Evolutionary conservation across 2,888 invertebrate genomes (phyloP), one percentile per base, ranked within the genome.

Genomic region (Pyrrhosoma nymphula): DNA sequence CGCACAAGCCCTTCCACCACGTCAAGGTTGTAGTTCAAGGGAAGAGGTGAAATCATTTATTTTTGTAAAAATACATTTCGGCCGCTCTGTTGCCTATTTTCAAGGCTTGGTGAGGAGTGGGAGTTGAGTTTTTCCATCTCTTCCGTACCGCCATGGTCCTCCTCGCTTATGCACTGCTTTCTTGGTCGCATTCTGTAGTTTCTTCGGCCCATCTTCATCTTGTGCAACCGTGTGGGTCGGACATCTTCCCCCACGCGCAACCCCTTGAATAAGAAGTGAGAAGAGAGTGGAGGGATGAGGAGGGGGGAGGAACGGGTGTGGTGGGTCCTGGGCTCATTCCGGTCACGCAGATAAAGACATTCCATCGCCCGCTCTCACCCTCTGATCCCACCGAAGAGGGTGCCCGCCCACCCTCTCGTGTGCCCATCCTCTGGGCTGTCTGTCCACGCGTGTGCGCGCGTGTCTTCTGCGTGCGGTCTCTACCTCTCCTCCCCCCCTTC

Each of bases 301-400:
- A 18, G 56, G 63, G 91, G 47, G 47, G 47, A 8, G 8, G 47
- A 8, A 8, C 8, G 47, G 47, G 8, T 2, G 47, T 4, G 47
- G 47, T 47, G 47, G 47, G 47, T 47, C 8, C 8, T 8, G 47
- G 47, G 2, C 93, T 47, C 69, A 93, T 93, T 93, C 93, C 69
- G 93, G 93, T 93, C 93, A 93, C 93, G 93, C 93, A 93, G 93
- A 93, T 93, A 93, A 93, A 93, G 93, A 93, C 93, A 93, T 93
- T 93, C 93, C 93, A 69, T 75, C n/a, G 56, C n/a, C 56, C 10
- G n/a, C 56, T n/a, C 20, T 4, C 56, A 35, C 26, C 39, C 47
- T 47, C 88, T 30, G 8, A 82, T 82, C 30, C 60, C 20, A 23
- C 18, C 18, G 60, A 23, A 23, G 20, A 60, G 20, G 60, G 60